Evolutionary conservation across 2,113 vertebrate species (phyloP), one percentile per base, ranked within the genome.

Genomic region (Crotophaga sulcirostris): DNA sequence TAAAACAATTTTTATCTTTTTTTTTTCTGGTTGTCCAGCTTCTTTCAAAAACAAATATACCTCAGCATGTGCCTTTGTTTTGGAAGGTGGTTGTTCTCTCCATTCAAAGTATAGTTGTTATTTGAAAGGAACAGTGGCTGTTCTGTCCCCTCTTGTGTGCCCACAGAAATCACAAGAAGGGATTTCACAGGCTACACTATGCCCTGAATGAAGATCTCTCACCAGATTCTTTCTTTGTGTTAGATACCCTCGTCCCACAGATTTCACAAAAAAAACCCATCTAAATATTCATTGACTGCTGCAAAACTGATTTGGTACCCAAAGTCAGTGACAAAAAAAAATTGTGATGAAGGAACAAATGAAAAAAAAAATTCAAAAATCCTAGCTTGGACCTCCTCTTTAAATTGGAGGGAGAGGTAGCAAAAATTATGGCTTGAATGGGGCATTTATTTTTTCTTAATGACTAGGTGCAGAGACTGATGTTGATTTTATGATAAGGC

Each of bases 141-240:
- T 49, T 83, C 54, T 17, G 33, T 51, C 49, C 58, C 29, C 0
- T 0, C 12, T 25, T 26, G 16, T n/a, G 55, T n/a, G 28, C 13
- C 28, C 42, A 52, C 2, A 59, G 52, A 81, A 84, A 63, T 44
- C 54, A 18, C 5, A 29, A 45, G 31, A 79, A 68, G 54, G 52
- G 3, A 9, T 44, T 33, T 87, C 64, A 70, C 33, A 72, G 60
- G 13, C 38, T 55, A 52, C 0, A 0, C 66, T 62, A 49, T 42
- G 51, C 17, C 42, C 42, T 69, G 18, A 24, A 49, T 62, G 29
- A 77, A 87, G 47, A 66, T 14, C 14, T 74, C 42, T 73, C 29
- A 60, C 11, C 23, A 78, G 7, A 38, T 36, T 40, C 52, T 60
- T 86, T 28, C 24, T 79, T 44, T 38, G 10, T 70, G 25, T 73